phyloP scores from a whole-genome alignment of 2,797 vertebrate species.

The Aselliscus stoliczkanus region DNA sequence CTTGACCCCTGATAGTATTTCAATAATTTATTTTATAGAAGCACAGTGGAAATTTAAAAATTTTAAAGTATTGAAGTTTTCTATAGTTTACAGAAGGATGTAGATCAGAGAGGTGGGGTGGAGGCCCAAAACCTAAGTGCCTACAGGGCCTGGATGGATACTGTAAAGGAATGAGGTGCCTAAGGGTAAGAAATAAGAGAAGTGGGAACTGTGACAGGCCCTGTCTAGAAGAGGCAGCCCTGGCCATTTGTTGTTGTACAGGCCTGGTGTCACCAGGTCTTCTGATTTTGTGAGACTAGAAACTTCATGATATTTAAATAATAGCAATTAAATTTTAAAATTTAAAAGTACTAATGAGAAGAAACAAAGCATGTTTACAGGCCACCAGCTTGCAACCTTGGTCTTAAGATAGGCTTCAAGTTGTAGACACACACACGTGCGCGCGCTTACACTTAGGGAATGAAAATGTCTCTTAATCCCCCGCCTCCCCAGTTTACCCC shows the following conservation, averaged over 20 bases:
- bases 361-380: background rate
- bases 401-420: background rate
- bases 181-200: background rate
- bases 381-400: background rate
- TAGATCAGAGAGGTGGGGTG: background rate
- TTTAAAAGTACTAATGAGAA: background rate
- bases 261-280: background rate
- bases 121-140: background rate
- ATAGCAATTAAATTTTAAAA: background rate
- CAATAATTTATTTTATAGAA: background rate
- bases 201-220: background rate
- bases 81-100: background rate
- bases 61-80: background rate
- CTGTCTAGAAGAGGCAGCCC: background rate
- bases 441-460: background rate
- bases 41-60: background rate
- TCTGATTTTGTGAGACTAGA: background rate
- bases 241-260: background rate
- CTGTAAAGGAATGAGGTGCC: background rate
- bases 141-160: background rate
- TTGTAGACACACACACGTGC: background rate
- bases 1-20: background rate
- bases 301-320: conserved; percentile 26
- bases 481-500: background rate
- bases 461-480: background rate